Conservation (phyloP, 2,113 vertebrate species). For the Ramphastos sulfuratus region DNA sequence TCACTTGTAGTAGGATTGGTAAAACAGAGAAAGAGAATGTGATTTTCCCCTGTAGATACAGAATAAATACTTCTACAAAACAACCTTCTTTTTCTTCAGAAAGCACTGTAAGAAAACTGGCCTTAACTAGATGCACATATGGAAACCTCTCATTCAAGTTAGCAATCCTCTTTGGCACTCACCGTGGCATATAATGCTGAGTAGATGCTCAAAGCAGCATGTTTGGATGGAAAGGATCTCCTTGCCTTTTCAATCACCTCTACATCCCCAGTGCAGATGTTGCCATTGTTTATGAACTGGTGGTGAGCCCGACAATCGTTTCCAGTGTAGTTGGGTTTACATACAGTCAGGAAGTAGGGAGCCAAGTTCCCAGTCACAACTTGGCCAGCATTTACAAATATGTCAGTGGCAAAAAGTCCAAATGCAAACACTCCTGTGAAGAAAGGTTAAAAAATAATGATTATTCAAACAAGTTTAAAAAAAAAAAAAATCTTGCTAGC, state of each 20-base stretch:
- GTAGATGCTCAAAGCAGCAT: constrained; percentile 95
- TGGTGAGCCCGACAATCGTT: constrained; percentile 86
- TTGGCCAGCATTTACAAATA: constrained; percentile 98
- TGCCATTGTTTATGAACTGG: constrained; percentile 89
- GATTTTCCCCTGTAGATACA: background rate
- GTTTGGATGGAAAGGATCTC: constrained; percentile 97
- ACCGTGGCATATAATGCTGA: constrained; percentile 96
- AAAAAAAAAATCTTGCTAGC: background rate
- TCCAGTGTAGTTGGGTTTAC: constrained; percentile 97
- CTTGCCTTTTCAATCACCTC: constrained; percentile 88
- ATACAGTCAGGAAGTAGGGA: constrained; percentile 95
- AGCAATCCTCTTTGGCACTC: constrained; percentile 49
- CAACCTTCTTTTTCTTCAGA: background rate
- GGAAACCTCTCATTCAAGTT: background rate
- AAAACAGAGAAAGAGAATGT: background rate
- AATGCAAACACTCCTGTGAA: constrained; percentile 95
- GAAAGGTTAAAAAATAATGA: constrained; percentile 9
- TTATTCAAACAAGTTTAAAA: background rate
- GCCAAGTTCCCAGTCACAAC: constrained; percentile 94
- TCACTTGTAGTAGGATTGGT: background rate
- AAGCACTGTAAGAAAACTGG: background rate
- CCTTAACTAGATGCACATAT: background rate
- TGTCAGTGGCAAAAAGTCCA: constrained; percentile 97
- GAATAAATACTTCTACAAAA: background rate
- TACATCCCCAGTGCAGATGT: constrained; percentile 93